Conservation (phyloP, 2,113 vertebrate genomes). For the Equus przewalskii region DNA sequence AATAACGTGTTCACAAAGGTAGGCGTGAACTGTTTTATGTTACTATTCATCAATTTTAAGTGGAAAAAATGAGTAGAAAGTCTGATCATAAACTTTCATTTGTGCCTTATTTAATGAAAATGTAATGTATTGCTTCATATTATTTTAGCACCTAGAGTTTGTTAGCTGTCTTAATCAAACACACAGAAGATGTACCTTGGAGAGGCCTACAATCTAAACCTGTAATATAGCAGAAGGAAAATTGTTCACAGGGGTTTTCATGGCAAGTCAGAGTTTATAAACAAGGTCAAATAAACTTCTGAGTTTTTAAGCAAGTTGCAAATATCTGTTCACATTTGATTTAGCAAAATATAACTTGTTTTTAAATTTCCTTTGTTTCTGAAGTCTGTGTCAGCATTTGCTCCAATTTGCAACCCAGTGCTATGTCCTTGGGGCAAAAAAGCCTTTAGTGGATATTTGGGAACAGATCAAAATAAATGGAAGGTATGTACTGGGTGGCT, state of each 20-base stretch:
- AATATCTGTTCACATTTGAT: background rate
- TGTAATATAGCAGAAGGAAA: background rate
- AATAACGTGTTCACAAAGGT: background rate
- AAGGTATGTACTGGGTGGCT: slow-evolving; percentile 89
- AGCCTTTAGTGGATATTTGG: slow-evolving; percentile 95
- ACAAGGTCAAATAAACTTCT: background rate
- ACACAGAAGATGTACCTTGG: background rate
- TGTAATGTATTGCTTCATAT: background rate
- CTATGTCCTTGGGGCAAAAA: slow-evolving; percentile 98
- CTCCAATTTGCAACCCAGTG: slow-evolving; percentile 97
- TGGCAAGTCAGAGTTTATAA: slow-evolving; percentile 43
- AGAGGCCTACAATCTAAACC: background rate
- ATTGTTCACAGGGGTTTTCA: background rate
- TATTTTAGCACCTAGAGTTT: background rate
- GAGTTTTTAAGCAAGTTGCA: slow-evolving; percentile 9
- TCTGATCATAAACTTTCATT: background rate
- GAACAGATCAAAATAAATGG: slow-evolving; percentile 93
- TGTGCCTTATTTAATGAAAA: slow-evolving; percentile 1
- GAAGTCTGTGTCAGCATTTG: slow-evolving; percentile 95
- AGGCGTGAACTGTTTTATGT: background rate
- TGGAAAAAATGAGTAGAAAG: background rate
- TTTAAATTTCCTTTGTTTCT: slow-evolving; percentile 61
- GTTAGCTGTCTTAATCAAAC: background rate
- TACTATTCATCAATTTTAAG: background rate
- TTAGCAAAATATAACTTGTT: slow-evolving; percentile 34